phyloP scores from a whole-genome alignment of 2,888 invertebrate genomes.

The Caenorhabditis wallacei region DNA sequence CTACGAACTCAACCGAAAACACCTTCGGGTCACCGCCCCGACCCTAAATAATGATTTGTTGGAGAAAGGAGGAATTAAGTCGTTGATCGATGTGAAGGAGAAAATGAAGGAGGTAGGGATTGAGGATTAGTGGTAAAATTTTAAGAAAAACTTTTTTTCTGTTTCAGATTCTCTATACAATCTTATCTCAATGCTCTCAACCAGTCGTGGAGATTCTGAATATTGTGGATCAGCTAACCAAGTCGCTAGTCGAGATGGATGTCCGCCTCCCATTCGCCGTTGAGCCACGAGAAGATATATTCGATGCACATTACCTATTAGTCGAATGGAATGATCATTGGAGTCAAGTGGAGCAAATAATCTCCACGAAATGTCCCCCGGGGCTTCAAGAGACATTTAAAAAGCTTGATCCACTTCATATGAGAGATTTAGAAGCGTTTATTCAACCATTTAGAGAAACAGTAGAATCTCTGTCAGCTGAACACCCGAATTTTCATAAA shows the following conservation, averaged over 20 bases:
- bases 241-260: constrained; percentile 47
- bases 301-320: constrained; percentile 63
- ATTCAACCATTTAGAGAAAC: constrained; percentile 79
- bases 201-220: constrained; percentile 65
- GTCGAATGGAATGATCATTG: constrained; percentile 69
- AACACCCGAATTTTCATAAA: constrained; percentile 69
- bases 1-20: constrained; percentile 63
- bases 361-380: constrained; percentile 31
- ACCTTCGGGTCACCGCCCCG: constrained; percentile 63
- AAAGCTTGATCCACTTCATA: constrained; percentile 44
- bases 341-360: constrained; percentile 54
- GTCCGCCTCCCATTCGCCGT: constrained; percentile 67
- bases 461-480: constrained; percentile 66
- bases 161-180: constrained; percentile 55
- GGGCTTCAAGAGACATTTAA: constrained; percentile 52
- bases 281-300: constrained; percentile 62
- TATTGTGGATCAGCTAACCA: constrained; percentile 61
- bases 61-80: constrained; percentile 21
- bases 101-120: constrained; percentile 64
- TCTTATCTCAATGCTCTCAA: constrained; percentile 60
- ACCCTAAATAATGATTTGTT: constrained; percentile 46
- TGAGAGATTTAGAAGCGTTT: constrained; percentile 76
- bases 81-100: constrained; percentile 61
- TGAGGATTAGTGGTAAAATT: too few species aligned
- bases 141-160: neutral